A percentile compares a stretch with the other conserved stretches of the same genome.
phyloP scores from a whole-genome alignment of 2,888 invertebrate genomes.

The Sepiola atlantica region DNA sequence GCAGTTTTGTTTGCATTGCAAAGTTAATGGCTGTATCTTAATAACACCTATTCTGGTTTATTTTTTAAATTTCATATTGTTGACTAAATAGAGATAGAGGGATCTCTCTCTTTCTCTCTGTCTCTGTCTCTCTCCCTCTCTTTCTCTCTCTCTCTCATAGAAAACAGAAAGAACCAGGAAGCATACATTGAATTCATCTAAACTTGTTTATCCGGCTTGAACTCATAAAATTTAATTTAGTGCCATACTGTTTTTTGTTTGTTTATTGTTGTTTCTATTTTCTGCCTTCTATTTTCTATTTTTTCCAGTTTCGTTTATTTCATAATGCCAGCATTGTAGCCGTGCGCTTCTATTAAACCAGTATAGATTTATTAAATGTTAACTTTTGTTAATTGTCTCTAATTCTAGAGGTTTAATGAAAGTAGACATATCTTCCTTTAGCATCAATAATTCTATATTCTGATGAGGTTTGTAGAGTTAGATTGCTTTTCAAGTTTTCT shows the following conservation, averaged over 20 bases:
- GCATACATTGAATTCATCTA: not conserved
- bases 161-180: not conserved
- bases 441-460: conserved; percentile 14
- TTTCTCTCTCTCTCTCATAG: not conserved
- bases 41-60: not conserved
- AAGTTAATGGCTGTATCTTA: too few relatives aligned
- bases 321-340: not conserved
- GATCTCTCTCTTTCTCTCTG: not conserved
- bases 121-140: not conserved
- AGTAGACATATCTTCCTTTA: not conserved
- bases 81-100: not conserved
- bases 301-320: not conserved
- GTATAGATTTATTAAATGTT: not conserved
- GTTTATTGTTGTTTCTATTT: not conserved
- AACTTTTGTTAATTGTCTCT: not conserved
- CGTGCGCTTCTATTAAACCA: not conserved
- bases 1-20: too few relatives aligned
- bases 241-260: not conserved
- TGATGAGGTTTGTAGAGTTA: conserved; percentile 18
- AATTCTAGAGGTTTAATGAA: not conserved
- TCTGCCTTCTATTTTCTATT: not conserved
- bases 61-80: not conserved
- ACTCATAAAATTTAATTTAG: conserved; percentile 32
- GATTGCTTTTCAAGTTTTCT: not conserved
- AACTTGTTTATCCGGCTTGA: conserved; percentile 11